These are phyloP conservation scores for Mythimna pallens DNA, from an alignment of 2,888 invertebrate species.

Conservation along the genomic window DNA sequence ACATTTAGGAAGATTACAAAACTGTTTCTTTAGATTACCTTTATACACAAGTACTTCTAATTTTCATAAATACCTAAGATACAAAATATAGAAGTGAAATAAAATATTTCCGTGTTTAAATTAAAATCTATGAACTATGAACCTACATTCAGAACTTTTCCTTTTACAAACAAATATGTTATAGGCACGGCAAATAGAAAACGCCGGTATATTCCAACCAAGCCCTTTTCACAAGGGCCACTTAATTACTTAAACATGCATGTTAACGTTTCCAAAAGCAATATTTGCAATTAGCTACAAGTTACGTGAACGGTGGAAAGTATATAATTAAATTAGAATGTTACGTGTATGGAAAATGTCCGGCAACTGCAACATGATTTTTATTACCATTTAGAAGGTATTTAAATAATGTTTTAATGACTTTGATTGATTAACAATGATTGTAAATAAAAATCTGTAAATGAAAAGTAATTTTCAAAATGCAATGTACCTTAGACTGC, in stretches of 20 bases:
- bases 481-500: too few relatives aligned
- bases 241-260: constrained; percentile 15
- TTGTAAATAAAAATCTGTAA: too few relatives aligned
- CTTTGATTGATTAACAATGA: too few relatives aligned
- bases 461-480: too few relatives aligned
- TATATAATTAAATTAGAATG: constrained; percentile 57
- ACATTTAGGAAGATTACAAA: too few relatives aligned
- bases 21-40: too few relatives aligned
- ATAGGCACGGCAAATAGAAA: constrained; percentile 48
- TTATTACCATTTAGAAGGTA: not conserved
- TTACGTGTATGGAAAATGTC: constrained; percentile 54
- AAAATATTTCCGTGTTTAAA: not conserved
- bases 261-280: constrained; percentile 44
- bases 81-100: too few relatives aligned
- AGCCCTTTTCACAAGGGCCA: constrained; percentile 39
- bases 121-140: not conserved
- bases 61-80: too few relatives aligned
- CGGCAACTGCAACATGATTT: constrained; percentile 11
- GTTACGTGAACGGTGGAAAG: constrained; percentile 67
- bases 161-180: constrained; percentile 8
- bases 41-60: too few relatives aligned
- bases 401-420: not conserved
- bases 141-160: constrained; percentile 13
- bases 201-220: constrained; percentile 6
- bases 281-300: constrained; percentile 58